Evolutionary conservation across 2,797 vertebrate genomes (phyloP), one percentile per base, ranked within the genome.

Genomic region (Scolopax rusticola): DNA sequence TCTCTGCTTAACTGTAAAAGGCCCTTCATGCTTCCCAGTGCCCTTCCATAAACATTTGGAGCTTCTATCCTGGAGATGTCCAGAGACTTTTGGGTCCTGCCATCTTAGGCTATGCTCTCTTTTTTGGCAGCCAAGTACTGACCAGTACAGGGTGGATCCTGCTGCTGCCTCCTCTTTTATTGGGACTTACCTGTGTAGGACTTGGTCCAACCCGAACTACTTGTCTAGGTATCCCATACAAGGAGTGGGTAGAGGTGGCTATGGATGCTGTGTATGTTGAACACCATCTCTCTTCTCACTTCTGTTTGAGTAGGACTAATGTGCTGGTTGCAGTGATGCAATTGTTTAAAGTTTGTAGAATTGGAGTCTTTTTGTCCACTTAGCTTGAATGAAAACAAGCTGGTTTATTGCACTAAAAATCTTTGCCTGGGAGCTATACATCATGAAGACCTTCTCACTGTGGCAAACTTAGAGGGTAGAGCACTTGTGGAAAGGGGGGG

Each of bases 111-210:
- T 36, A 1, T 16, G n/a, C 25, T 73, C n/a, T 56, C 30, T 28
- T 24, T 57, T 71, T 63, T 47, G 64, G 56, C 38, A 84, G 56
- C 27, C 21, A 54, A 3, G 24, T 53, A 38, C n/a, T 36, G 38
- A 75, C 12, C 1, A 3, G 30, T 17, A 9, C 65, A 56, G 20
- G 0, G 0, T 24, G 30, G 30, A 40, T 80, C 5, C 16, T 84
- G 61, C 50, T 89, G 67, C 54, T 75, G 28, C 54, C 71, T 23
- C 28, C 16, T 87, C 36, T 45, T 16, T 74, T 28, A 15, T 2
- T 71, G 2, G 11, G 24, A 7, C 4, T 69, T 28, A 20, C 15
- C 4, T 64, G 24, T 64, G 48, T 43, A 11, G n/a, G 25, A 28
- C 54, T 47, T 47, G 19, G 32, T 48, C 4, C 48, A 48, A 24